Evolutionary conservation across 2,888 invertebrate species (phyloP).

Genomic region (Aphrophora alni): DNA sequence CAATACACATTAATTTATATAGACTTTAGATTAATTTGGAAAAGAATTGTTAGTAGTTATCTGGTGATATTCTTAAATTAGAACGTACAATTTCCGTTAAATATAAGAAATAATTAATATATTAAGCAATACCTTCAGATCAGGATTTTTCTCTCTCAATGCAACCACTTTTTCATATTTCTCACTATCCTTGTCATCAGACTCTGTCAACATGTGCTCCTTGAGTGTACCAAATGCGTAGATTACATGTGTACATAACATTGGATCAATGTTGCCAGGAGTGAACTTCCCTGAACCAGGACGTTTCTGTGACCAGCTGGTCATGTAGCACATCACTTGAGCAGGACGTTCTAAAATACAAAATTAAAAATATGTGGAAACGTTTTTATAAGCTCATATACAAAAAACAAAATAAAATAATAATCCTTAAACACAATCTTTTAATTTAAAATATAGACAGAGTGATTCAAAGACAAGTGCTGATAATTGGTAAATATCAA

Average conservation of each 20-base stretch:
- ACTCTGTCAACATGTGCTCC: conserved; percentile 81
- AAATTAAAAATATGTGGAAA: too few relatives aligned
- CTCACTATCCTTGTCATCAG: conserved; percentile 80
- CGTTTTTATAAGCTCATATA: background rate
- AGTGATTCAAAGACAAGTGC: too few relatives aligned
- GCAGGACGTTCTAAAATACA: conserved; percentile 74
- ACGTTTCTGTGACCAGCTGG: conserved; percentile 95
- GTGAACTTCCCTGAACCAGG: conserved; percentile 87
- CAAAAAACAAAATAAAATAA: background rate
- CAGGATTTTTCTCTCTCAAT: conserved; percentile 85
- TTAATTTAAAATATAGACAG: too few relatives aligned
- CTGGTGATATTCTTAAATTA: too few relatives aligned
- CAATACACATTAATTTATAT: too few relatives aligned
- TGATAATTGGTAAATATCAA: too few relatives aligned
- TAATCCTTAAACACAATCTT: background rate
- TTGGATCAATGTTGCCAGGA: conserved; percentile 87
- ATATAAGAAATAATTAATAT: too few relatives aligned
- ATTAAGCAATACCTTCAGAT: conserved; percentile 86
- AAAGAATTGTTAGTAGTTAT: background rate
- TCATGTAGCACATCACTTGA: conserved; percentile 93
- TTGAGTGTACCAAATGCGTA: conserved; percentile 94
- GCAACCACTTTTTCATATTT: conserved; percentile 81
- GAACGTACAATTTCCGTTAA: too few relatives aligned
- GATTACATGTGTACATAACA: conserved; percentile 91
- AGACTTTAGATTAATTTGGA: background rate